Evolutionary conservation across 2,797 vertebrate genomes (phyloP).

Genomic region (Liasis olivaceus): DNA sequence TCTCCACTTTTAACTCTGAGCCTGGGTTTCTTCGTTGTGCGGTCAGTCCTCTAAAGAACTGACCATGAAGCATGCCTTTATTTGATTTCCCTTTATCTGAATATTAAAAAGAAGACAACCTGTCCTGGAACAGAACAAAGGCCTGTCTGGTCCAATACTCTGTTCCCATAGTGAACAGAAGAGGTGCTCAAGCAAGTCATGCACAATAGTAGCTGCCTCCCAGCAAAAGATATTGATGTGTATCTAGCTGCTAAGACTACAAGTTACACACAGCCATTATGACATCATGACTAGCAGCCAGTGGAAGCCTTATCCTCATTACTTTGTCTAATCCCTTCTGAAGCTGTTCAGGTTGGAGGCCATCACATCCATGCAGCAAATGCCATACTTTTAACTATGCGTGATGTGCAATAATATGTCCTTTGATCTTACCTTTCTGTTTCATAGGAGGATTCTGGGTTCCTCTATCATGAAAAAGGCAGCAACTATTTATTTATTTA

Average conservation of each 20-base stretch:
- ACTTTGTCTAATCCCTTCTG: not conserved
- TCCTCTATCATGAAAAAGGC: not conserved
- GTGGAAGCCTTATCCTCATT: not conserved
- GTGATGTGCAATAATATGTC: not conserved
- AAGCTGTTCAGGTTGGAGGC: not conserved
- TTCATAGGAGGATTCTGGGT: not conserved
- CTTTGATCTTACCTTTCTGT: not conserved
- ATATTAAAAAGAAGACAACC: not conserved
- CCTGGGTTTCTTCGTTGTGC: not conserved
- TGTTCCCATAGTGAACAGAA: not conserved
- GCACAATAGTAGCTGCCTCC: not conserved
- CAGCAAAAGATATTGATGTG: not conserved
- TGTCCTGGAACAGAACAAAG: not conserved
- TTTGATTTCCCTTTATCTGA: not conserved
- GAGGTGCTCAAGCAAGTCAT: not conserved
- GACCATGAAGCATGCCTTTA: not conserved
- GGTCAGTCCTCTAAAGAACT: not conserved
- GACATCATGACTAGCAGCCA: not conserved
- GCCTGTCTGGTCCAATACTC: not conserved
- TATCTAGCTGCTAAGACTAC: not conserved
- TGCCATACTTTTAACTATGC: not conserved
- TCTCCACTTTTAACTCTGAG: not conserved
- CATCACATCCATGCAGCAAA: not conserved
- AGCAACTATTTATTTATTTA: not conserved
- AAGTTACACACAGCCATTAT: not conserved